Evolutionary conservation across 92 coral and sea anemone species (phyloP).

Genomic region (Porites evermanni): DNA sequence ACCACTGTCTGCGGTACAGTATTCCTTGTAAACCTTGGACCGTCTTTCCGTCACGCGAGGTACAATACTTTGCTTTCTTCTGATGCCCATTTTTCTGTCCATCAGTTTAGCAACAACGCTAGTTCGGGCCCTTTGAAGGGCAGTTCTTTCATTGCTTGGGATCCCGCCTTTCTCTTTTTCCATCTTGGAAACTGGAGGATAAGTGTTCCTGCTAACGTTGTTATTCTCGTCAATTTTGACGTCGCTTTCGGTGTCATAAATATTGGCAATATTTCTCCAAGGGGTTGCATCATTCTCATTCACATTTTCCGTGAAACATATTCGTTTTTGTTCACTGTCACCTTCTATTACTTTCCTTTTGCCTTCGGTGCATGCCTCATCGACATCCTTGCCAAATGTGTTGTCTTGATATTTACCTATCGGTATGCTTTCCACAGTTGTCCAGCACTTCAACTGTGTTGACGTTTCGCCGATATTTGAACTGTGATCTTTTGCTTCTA

Average conservation of each 20-base stretch:
- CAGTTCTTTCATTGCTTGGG: not conserved
- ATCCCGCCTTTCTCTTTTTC: not conserved
- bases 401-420: not conserved
- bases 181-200: not conserved
- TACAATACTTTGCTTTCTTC: conserved; percentile 50
- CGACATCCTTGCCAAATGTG: not conserved
- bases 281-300: no score
- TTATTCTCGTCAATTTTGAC: not conserved
- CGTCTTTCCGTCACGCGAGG: conserved; percentile 33
- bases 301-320: no score
- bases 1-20: conserved; percentile 4
- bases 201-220: not conserved
- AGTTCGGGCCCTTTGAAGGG: conserved; percentile 45
- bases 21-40: conserved; percentile 49
- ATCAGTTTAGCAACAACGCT: conserved; percentile 64
- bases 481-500: not conserved
- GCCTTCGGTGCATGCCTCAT: not conserved
- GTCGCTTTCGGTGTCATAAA: not conserved
- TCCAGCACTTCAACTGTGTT: conserved; percentile 4
- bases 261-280: not conserved
- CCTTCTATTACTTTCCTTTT: not conserved
- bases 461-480: not conserved
- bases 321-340: not conserved
- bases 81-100: conserved; percentile 50
- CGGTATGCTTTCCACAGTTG: conserved; percentile 19